These are phyloP conservation scores for Diadegma fenestrale DNA, from an alignment of 2,888 invertebrate genomes.

Conservation along the genomic window DNA sequence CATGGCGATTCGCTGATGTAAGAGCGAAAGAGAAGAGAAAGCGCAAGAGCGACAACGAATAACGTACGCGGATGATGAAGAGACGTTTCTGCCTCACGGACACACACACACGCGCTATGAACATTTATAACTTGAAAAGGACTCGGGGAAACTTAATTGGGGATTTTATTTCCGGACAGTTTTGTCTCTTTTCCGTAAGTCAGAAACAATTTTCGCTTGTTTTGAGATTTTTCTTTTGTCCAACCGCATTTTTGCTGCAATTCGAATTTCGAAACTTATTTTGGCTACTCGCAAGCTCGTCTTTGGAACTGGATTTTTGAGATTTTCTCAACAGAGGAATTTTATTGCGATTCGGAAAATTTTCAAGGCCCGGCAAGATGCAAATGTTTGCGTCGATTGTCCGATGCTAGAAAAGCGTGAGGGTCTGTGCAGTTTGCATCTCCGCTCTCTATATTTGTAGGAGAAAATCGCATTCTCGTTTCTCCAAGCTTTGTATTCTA, in stretches of 20 bases:
- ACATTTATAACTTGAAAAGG: background rate
- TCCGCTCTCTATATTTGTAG: background rate
- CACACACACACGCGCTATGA: background rate
- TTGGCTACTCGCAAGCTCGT: background rate
- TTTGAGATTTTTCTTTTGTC: background rate
- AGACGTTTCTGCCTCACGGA: background rate
- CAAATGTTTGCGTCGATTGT: background rate
- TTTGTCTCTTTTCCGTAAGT: background rate
- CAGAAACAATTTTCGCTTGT: background rate
- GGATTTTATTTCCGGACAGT: background rate
- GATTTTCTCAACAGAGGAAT: background rate
- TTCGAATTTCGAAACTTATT: no score
- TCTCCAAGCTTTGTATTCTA: background rate
- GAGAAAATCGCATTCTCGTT: background rate
- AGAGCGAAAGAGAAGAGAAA: slow-evolving; percentile 7
- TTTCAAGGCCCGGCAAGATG: background rate
- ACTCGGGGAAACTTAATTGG: background rate
- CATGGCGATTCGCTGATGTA: background rate
- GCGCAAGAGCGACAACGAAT: background rate
- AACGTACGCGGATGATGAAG: slow-evolving; percentile 14
- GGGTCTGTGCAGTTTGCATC: background rate
- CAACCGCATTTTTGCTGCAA: no score
- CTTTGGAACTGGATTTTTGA: background rate
- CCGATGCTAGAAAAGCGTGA: background rate
- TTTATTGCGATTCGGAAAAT: background rate